Conservation (phyloP, 2,113 vertebrate genomes). For the Daubentonia madagascariensis region DNA sequence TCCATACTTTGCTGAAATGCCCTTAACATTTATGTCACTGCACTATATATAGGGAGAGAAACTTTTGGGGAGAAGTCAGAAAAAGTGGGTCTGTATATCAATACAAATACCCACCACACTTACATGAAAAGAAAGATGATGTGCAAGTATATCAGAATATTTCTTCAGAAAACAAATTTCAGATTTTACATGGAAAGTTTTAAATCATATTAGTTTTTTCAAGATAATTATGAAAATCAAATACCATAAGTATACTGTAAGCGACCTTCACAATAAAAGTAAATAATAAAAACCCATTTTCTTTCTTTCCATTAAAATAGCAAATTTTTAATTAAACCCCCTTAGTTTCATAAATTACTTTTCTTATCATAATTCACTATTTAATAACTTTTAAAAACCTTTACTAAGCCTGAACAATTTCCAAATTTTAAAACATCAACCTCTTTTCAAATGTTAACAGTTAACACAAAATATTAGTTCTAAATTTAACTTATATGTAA, state of each 20-base stretch:
- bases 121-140: conserved; percentile 15
- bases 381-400: background rate
- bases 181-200: background rate
- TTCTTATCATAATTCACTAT: background rate
- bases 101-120: background rate
- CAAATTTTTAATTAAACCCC: background rate
- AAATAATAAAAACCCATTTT: background rate
- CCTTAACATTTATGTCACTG: conserved; percentile 32
- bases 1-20: background rate
- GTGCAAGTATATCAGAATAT: background rate
- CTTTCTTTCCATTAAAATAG: conserved; percentile 26
- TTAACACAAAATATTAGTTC: background rate
- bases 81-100: conserved; percentile 13
- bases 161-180: background rate
- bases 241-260: background rate
- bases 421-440: background rate
- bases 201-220: background rate
- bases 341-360: background rate
- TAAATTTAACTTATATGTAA: background rate
- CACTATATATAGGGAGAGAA: background rate
- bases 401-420: background rate
- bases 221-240: background rate
- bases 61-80: background rate
- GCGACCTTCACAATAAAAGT: background rate
- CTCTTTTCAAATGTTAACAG: background rate